Evolutionary conservation across 2,113 vertebrate species (phyloP), one percentile per base, ranked within the genome.

Genomic region (Calyptomena viridis): DNA sequence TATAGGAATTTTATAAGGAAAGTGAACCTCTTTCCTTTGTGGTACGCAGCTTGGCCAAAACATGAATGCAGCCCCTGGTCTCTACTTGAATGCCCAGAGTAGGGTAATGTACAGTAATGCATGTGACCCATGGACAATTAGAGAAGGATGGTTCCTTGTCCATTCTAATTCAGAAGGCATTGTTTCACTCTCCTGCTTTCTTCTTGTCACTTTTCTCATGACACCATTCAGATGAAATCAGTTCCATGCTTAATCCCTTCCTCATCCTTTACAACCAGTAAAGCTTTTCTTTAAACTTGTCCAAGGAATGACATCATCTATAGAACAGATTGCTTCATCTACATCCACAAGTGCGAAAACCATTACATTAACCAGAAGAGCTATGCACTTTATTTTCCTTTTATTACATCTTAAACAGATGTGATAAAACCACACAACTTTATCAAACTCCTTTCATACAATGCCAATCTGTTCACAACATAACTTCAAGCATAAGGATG

Each of bases 381-480:
- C 24, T 81, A 79, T 12, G 58, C 33, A 77, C 33, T 90, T 92
- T 78, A 87, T 88, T 94, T 94, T 80, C 63, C 42, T 92, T 84
- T 84, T 47, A 73, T 50, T 83, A 86, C 91, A 87, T 83, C 82
- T 93, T 91, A 88, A 96, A 93, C 83, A 95, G 84, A 93, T 83
- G 69, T 78, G 84, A 88, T 84, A 72, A 87, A 90, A 37, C 25
- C 73, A 88, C 6, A 14, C 37, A 93, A 74, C 53, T 78, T 63
- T 80, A 84, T 76, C 72, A 82, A 93, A 72, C 24, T 89, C 47
- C 74, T 89, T 94, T 89, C 59, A 87, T n/a, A 75, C 44, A 67
- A 77, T 11, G 73, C 37, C 93, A 84, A 83, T 71, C 77, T 83
- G 67, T 67, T 95, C 89, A 87, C 50, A 94, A 76, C 30, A 10